Conservation (phyloP, 2,888 invertebrate species). For the Rhingia rostrata region DNA sequence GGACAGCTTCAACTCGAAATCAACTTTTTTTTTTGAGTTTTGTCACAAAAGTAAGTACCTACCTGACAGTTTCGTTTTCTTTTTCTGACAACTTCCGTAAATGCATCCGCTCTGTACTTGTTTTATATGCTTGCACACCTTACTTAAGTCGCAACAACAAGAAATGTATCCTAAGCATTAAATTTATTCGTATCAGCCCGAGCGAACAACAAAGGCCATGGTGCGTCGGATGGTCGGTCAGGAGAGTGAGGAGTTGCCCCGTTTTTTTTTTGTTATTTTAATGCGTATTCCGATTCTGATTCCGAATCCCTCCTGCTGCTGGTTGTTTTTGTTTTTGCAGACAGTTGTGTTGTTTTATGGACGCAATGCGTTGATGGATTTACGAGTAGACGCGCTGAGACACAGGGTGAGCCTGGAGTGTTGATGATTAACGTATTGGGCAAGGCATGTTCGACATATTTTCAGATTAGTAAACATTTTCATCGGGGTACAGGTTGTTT, state of each 20-base stretch:
- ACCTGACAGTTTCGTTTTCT: slow-evolving; percentile 3
- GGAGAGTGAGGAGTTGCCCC: slow-evolving; percentile 10
- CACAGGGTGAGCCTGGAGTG: slow-evolving; percentile 23
- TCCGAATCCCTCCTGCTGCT: slow-evolving; percentile 22
- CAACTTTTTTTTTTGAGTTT: slow-evolving; percentile 16
- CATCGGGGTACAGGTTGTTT: too few species aligned
- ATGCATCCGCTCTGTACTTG: slow-evolving; percentile 44
- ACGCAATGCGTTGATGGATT: slow-evolving; percentile 36
- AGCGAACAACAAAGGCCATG: neutral
- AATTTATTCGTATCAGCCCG: neutral
- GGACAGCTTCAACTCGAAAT: neutral
- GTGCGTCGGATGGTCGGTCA: neutral
- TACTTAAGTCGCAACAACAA: slow-evolving; percentile 23
- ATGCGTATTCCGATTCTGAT: neutral
- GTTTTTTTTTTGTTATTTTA: slow-evolving; percentile 24
- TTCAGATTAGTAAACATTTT: too few species aligned
- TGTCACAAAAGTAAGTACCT: slow-evolving; percentile 49
- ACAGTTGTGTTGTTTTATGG: slow-evolving; percentile 46
- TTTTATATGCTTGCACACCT: slow-evolving; percentile 1
- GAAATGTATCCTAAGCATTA: slow-evolving; percentile 22
- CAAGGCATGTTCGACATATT: too few species aligned
- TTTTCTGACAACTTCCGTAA: slow-evolving; percentile 51
- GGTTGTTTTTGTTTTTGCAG: slow-evolving; percentile 52
- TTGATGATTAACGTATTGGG: neutral
- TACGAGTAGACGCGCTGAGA: slow-evolving; percentile 1